Base-by-base conservation (phyloP, 1,140 invertebrate genomes). In the Babylonia areolata region DNA sequence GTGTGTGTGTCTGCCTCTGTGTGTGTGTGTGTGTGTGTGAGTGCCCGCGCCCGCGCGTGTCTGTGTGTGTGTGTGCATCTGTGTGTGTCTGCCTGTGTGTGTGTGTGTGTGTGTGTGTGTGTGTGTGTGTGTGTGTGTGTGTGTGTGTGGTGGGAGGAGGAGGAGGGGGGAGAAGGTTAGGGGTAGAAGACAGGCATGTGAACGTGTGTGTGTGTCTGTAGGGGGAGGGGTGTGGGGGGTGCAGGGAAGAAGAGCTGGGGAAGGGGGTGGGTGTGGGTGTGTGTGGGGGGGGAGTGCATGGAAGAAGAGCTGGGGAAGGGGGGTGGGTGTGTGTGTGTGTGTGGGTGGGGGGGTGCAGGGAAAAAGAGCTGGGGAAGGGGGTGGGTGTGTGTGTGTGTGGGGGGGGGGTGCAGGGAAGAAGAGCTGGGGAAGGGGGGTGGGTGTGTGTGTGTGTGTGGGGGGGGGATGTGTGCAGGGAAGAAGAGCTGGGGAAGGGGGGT, bases 51-150 rank as follows among this genome's bases (percentile, higher is more conserved):
- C 2, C 5, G 12, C 23, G 39, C 15, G 42, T 46, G 42, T 46
- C 5, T 46, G 42, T 46, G 40, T 81, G 31, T 81, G 28, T 5
- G 28, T 23, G 17, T 51, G 28, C 46, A 6, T 81, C 5, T 51
- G 31, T 81, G 80, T 51, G 37, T 46, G 31, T 81, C 9, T 82
- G 37, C 23, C 20, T 82, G 58, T 69, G 64, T 69, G 64, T 69
- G 64, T 69, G 64, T 69, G 64, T 69, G 64, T 69, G 64, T 69
- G 64, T 69, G 64, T 69, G 64, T 69, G 64, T 69, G 64, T 69
- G 64, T n/a, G 23, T n/a, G 64, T n/a, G 64, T n/a, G 64, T n/a
- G 64, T n/a, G 64, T n/a, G 64, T n/a, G 64, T n/a, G 64, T n/a
- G 64, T 1, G 64, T n/a, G 64, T n/a, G 64, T 69, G 64, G 64